Evolutionary conservation across 2,888 invertebrate genomes (phyloP).

Genomic region (Oscheius onirici): DNA sequence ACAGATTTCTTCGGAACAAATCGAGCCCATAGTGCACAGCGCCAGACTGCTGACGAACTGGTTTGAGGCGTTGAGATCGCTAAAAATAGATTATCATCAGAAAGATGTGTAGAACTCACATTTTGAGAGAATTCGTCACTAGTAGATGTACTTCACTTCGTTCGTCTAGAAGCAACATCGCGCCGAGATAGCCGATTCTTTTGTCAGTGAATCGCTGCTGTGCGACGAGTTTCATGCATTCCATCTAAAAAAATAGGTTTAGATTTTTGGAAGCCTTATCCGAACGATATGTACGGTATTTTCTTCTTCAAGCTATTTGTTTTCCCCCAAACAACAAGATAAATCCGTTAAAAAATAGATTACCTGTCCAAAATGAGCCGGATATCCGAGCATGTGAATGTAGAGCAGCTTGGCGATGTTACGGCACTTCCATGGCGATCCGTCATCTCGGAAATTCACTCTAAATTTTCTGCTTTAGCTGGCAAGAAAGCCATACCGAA

Average conservation of each 20-base stretch:
- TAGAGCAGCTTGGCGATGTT: slow-evolving; percentile 99
- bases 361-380: slow-evolving; percentile 94
- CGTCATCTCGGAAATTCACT: slow-evolving; percentile 92
- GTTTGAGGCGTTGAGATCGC: slow-evolving; percentile 95
- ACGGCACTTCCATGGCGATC: slow-evolving; percentile 98
- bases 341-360: not conserved
- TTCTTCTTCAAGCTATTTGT: too few relatives aligned
- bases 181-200: slow-evolving; percentile 97
- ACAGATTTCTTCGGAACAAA: slow-evolving; percentile 96
- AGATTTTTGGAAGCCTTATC: slow-evolving; percentile 4
- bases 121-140: slow-evolving; percentile 98
- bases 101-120: slow-evolving; percentile 78
- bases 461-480: too few relatives aligned
- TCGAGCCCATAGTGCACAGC: slow-evolving; percentile 94
- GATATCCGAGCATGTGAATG: slow-evolving; percentile 99
- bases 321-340: too few relatives aligned
- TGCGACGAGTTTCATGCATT: slow-evolving; percentile 97
- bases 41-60: slow-evolving; percentile 98
- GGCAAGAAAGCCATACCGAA: slow-evolving; percentile 84
- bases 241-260: slow-evolving; percentile 79
- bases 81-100: slow-evolving; percentile 74
- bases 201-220: slow-evolving; percentile 98
- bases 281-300: too few relatives aligned
- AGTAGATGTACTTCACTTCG: slow-evolving; percentile 97
- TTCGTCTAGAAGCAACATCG: slow-evolving; percentile 97